phyloP scores from a whole-genome alignment of 2,888 invertebrate species.

The Sinopyrophorus schimmeli region DNA sequence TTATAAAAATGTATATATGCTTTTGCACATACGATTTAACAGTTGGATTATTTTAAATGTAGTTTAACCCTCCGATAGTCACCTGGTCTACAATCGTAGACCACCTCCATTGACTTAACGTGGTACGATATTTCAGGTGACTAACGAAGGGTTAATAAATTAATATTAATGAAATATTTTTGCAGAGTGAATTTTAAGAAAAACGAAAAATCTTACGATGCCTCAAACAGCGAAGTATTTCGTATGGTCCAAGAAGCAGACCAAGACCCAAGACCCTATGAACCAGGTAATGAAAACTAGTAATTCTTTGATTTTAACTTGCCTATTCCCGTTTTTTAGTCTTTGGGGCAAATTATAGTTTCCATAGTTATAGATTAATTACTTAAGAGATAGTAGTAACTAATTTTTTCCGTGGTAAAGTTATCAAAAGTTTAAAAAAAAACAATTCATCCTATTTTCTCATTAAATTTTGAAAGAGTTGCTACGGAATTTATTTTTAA shows the following conservation, averaged over 20 bases:
- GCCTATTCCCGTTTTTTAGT: background rate
- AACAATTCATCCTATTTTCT: no score
- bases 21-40: no score
- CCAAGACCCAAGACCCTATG: slow-evolving; percentile 74
- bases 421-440: no score
- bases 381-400: no score
- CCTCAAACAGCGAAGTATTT: slow-evolving; percentile 86
- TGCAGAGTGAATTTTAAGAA: slow-evolving; percentile 93
- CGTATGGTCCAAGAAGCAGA: slow-evolving; percentile 89
- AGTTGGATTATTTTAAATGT: slow-evolving; percentile 1
- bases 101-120: no score
- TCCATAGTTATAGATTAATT: no score
- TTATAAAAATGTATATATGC: no score
- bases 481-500: background rate
- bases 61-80: background rate
- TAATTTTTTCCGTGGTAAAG: no score
- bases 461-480: no score
- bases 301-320: background rate
- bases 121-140: no score
- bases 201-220: slow-evolving; percentile 87
- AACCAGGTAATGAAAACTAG: slow-evolving; percentile 61
- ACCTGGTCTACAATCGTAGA: no score
- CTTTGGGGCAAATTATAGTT: background rate
- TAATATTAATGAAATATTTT: slow-evolving; percentile 5
- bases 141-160: no score